Base-by-base conservation (phyloP, 2,888 invertebrate genomes). In the Tetramorium bicarinatum region DNA sequence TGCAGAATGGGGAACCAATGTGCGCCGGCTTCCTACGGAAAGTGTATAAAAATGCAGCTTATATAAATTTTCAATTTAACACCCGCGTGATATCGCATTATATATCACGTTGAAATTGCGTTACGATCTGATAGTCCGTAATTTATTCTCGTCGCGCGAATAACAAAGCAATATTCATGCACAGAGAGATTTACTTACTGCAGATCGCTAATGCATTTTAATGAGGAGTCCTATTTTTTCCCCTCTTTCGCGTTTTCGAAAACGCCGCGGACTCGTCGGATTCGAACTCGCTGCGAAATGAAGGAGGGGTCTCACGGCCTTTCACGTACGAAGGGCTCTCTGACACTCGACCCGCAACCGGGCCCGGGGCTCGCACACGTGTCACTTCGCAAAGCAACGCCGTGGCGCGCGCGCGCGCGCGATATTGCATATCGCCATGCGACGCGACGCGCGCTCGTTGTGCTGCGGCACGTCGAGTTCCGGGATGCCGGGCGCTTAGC, bases 371-470 rank as follows among this genome's bases (percentile, higher is more conserved):
- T 21, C 44, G 59, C 59, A 71, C 79, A 49, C 47, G 79, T 61
- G 71, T 80, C 59, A 71, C 79, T 80, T 67, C 18, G 44, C 61
- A 44, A 77, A 61, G 25, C 79, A 56, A 25, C 59, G 15, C 29
- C 7, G 25, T 34, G 15, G 34, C 44, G 47, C 34, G 62, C 44
- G 47, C 62, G 34, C 44, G 47, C 34, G 62, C 44, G 47, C 62
- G 64, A 64, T 47, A 80, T 71, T 71, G 79, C 79, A 71, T 80
- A 71, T 80, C 79, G 71, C 29, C 79, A 71, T 79, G 34, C 79
- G 71, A 49, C 38, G 38, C 61, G 56, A 29, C 79, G 59, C 38
- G 77, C 41, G 29, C 29, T 34, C 29, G 29, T 34, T 34, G 29
- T 44, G 77, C 61, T 44, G 77, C 61, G 15, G 59, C 49, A 62